These are phyloP conservation scores for Plusia festucae DNA, from an alignment of 2,888 invertebrate genomes.

Conservation along the genomic window DNA sequence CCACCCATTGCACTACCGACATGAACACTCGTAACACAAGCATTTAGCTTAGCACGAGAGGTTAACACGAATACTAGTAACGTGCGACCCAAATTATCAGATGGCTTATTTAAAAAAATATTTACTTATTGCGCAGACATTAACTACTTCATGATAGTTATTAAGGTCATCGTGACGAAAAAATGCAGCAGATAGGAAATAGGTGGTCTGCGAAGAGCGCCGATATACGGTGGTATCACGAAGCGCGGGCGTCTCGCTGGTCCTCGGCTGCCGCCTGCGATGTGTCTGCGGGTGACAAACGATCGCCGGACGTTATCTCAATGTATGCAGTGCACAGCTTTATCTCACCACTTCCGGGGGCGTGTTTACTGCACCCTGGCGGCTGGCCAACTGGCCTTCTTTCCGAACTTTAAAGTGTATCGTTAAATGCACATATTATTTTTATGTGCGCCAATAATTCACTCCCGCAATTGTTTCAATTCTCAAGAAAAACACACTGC, in stretches of 20 bases:
- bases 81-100: too few relatives aligned
- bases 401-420: conserved; percentile 67
- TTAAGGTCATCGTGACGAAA: conserved; percentile 15
- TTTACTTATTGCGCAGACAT: conserved; percentile 33
- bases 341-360: conserved; percentile 78
- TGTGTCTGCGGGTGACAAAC: conserved; percentile 47
- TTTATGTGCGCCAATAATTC: conserved; percentile 69
- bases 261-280: conserved; percentile 13
- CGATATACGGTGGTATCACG: conserved; percentile 27
- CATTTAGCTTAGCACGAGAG: too few relatives aligned
- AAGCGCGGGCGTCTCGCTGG: conserved; percentile 3
- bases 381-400: conserved; percentile 79
- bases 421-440: conserved; percentile 78
- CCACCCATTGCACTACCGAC: too few relatives aligned
- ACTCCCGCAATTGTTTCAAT: conserved; percentile 67
- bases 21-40: too few relatives aligned
- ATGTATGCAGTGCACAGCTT: conserved; percentile 61
- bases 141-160: conserved; percentile 29
- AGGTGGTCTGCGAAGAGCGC: background rate
- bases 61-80: too few relatives aligned
- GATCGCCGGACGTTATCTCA: conserved; percentile 61
- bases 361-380: conserved; percentile 75
- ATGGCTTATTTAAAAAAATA: too few relatives aligned
- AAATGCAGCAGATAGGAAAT: conserved; percentile 12
- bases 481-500: conserved; percentile 64